These are phyloP conservation scores for Lucifuga dentata DNA, from an alignment of 2,113 vertebrate species.

Conservation along the genomic window DNA sequence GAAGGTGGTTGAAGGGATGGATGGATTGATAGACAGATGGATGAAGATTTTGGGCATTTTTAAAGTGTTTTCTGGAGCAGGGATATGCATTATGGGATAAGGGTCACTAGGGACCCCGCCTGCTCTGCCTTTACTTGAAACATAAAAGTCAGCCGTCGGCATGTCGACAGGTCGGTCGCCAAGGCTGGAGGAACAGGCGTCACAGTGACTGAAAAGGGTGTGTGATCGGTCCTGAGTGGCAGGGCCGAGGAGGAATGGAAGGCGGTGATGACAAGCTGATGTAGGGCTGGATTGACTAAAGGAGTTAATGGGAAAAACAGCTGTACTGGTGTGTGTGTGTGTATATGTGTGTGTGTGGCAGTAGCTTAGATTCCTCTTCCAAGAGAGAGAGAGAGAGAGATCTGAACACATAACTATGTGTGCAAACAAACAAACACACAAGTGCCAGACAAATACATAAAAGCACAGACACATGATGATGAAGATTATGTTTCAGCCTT, in stretches of 20 bases:
- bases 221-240: conserved; percentile 55
- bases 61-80: conserved; percentile 23
- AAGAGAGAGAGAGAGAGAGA: conserved; percentile 28
- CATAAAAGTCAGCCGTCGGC: conserved; percentile 42
- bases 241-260: conserved; percentile 28
- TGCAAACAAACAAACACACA: conserved; percentile 25
- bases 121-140: conserved; percentile 56
- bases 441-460: neutral
- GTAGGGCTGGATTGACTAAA: conserved; percentile 50
- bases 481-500: conserved; percentile 25
- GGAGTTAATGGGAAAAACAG: conserved; percentile 72
- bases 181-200: conserved; percentile 50
- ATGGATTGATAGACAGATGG: neutral
- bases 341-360: conserved; percentile 15
- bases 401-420: conserved; percentile 18
- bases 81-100: conserved; percentile 34
- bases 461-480: neutral
- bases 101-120: conserved; percentile 33
- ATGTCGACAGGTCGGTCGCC: conserved; percentile 34
- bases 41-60: neutral
- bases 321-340: conserved; percentile 6
- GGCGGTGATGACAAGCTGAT: conserved; percentile 68
- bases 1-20: neutral
- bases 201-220: conserved; percentile 56
- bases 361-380: conserved; percentile 30